These are phyloP conservation scores for Tuta absoluta DNA, from an alignment of 2,888 invertebrate genomes.

Conservation along the genomic window DNA sequence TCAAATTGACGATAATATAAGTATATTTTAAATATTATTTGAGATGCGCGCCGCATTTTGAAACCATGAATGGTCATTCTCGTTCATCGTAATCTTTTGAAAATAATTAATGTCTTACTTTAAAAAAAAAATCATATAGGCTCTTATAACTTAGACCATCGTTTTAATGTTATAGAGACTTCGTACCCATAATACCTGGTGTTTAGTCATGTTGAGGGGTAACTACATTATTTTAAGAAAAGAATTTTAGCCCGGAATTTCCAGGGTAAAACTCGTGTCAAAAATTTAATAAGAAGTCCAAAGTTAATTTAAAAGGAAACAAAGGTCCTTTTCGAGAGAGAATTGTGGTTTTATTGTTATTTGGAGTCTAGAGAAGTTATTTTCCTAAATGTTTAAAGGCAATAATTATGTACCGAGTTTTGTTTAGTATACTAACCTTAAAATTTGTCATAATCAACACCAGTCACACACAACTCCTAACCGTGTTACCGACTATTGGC, in stretches of 20 bases:
- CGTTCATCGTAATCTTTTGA: too few relatives aligned
- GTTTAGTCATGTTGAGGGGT: slow-evolving; percentile 54
- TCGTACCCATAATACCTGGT: slow-evolving; percentile 58
- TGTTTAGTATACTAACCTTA: too few relatives aligned
- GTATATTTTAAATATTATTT: too few relatives aligned
- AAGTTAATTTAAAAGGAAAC: slow-evolving; percentile 21
- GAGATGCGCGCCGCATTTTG: too few relatives aligned
- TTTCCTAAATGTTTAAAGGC: not conserved
- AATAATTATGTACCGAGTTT: not conserved
- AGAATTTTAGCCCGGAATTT: slow-evolving; percentile 23
- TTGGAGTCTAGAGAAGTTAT: not conserved
- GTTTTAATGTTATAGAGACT: slow-evolving; percentile 53
- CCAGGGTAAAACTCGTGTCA: slow-evolving; percentile 14
- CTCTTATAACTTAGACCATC: slow-evolving; percentile 43
- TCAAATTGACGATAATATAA: too few relatives aligned
- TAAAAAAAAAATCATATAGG: too few relatives aligned
- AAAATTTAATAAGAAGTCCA: slow-evolving; percentile 28
- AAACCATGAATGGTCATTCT: too few relatives aligned
- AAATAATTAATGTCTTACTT: too few relatives aligned
- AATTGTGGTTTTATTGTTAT: slow-evolving; percentile 12
- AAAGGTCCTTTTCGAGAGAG: not conserved
- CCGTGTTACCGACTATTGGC: too few relatives aligned
- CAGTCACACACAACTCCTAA: too few relatives aligned
- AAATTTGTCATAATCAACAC: too few relatives aligned
- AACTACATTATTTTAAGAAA: slow-evolving; percentile 36